phyloP scores from a whole-genome alignment of 2,888 invertebrate species.

The Lydus trimaculatus region DNA sequence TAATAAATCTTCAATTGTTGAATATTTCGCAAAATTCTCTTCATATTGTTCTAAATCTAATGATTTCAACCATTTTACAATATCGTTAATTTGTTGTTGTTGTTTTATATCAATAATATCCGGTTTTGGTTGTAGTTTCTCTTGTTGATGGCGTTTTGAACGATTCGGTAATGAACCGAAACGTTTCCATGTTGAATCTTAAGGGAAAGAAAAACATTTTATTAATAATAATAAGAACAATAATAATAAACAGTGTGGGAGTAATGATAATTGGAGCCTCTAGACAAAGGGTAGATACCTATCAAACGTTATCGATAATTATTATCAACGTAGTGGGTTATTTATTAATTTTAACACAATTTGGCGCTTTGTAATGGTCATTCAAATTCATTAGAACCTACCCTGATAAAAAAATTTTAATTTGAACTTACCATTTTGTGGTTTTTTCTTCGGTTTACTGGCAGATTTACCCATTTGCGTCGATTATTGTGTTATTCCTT shows the following conservation, averaged over 20 bases:
- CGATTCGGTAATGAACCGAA: slow-evolving; percentile 55
- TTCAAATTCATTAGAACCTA: too few species aligned
- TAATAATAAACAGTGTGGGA: too few species aligned
- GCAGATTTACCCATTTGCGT: slow-evolving; percentile 53
- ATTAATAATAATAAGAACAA: not conserved
- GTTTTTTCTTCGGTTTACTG: slow-evolving; percentile 54
- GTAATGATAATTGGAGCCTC: not conserved
- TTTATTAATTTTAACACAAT: too few species aligned
- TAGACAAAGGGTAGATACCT: not conserved
- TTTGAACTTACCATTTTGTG: slow-evolving; percentile 39
- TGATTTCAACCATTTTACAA: slow-evolving; percentile 67
- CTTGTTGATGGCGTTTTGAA: slow-evolving; percentile 40
- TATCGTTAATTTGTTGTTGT: slow-evolving; percentile 58
- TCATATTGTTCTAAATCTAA: slow-evolving; percentile 68
- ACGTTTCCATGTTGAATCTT: slow-evolving; percentile 55
- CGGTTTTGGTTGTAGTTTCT: not conserved
- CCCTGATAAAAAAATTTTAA: slow-evolving; percentile 14
- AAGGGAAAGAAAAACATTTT: slow-evolving; percentile 35
- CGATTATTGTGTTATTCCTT: slow-evolving; percentile 14
- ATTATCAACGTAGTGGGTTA: too few species aligned
- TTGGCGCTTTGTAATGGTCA: too few species aligned
- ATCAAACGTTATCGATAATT: not conserved
- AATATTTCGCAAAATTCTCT: slow-evolving; percentile 61
- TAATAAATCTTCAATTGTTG: slow-evolving; percentile 68
- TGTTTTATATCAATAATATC: slow-evolving; percentile 24